Evolutionary conservation across 2,888 invertebrate species (phyloP).

Genomic region (Thecophora atra): DNA sequence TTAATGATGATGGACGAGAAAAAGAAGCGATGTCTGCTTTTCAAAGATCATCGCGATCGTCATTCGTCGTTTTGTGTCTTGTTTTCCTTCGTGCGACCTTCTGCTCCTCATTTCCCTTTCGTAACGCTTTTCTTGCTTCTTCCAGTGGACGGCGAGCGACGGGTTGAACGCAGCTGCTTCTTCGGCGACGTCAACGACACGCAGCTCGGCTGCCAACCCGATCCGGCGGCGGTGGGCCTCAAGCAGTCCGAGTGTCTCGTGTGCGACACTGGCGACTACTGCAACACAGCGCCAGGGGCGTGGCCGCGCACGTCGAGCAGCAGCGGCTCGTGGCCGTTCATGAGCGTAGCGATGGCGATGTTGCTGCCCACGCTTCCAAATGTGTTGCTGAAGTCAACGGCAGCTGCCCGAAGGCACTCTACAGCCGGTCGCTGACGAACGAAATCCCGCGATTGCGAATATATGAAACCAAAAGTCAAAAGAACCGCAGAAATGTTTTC

Average conservation of each 20-base stretch:
- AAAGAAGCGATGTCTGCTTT: no score
- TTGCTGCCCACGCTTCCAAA: no score
- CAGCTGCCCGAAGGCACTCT: no score
- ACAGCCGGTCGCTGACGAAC: no score
- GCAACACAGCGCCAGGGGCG: conserved; percentile 48
- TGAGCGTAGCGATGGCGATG: conserved; percentile 40
- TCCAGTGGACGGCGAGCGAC: conserved; percentile 53
- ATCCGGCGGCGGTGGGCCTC: conserved; percentile 51
- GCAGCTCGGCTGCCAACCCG: conserved; percentile 54
- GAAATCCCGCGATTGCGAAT: no score
- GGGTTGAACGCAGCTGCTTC: conserved; percentile 56
- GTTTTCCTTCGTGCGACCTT: no score
- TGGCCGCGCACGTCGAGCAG: conserved; percentile 19
- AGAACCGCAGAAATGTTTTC: no score
- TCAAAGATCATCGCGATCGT: no score
- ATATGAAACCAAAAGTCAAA: no score
- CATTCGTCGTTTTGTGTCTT: no score
- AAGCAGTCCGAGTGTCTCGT: conserved; percentile 54
- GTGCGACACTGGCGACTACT: conserved; percentile 55
- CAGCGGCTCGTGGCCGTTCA: conserved; percentile 17
- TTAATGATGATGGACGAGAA: no score
- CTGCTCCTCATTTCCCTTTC: background rate
- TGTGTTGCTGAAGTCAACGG: no score
- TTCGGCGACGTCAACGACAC: conserved; percentile 59
- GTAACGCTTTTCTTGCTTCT: background rate